Evolutionary conservation across 1,140 invertebrate species (phyloP), one percentile per base, ranked within the genome.

Genomic region (Drosophila kikkawai): DNA sequence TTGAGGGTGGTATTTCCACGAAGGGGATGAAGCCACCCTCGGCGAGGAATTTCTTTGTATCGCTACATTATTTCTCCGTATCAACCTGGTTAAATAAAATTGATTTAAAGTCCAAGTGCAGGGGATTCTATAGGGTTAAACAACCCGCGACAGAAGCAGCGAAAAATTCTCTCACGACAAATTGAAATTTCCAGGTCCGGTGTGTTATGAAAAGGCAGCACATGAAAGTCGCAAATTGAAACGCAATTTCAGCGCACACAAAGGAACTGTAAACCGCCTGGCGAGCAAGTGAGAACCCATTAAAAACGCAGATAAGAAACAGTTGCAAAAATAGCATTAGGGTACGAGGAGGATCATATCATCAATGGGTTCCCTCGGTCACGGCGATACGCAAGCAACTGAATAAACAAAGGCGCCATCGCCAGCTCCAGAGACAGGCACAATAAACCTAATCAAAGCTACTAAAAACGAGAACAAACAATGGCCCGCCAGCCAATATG

Each of bases 401-500:
- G 80, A 69, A 63, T 59, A 71, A 41, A 64, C 50, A 55, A 75
- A 65, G 56, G 58, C 19, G 51, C 7, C 34, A 51, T n/a, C 47
- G 53, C 59, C 65, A 39, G 42, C 17, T 9, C 8, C 53, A 34
- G 29, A 58, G 50, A 37, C 26, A 65, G 61, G 12, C 45, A 63
- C 34, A 63, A 63, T 63, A 63, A 55, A 64, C 41, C 78, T 80
- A 81, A 85, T 80, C 82, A 84, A 71, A 74, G 78, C 69, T 71
- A 74, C 86, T 70, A 65, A 64, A 82, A 63, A n/a, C 11, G 26
- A 56, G 47, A 56, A 48, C 75, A 86, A 86, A 75, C 74, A 81
- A 82, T 61, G 66, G 77, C 47, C 57, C 87, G 74, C 65, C 67
- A 36, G 79, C 79, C 76, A 90, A 79, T 80, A 90, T 87, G 84